Base-by-base conservation (phyloP, 2,888 invertebrate species). In the Phyllotreta cruciferae region DNA sequence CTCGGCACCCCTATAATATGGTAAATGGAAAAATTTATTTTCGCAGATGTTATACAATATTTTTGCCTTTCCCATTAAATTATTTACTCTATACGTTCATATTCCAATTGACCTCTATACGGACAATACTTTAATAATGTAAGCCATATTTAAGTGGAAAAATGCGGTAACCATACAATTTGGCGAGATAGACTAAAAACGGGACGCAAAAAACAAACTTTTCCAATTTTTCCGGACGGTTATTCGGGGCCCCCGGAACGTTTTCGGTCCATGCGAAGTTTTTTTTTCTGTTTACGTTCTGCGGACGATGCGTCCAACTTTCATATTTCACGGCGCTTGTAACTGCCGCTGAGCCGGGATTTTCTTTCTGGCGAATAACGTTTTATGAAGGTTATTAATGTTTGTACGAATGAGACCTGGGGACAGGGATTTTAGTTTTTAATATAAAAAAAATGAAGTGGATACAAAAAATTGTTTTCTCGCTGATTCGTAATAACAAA, bases 381-480 rank as follows among this genome's bases (percentile, higher is more conserved):
- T 14, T 47, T 47, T 10, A 10, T 47, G 47, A 34, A 47, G 24
- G 13, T 47, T 47, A 47, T 47, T 47, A 47, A 47, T 47, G 47
- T 47, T 47, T 47, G n/a, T 24, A 47, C 34, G 47, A 47, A 47
- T 47, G 47, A 14, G 14, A 47, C 47, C 24, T 34, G n/a, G 34
- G 10, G 7, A 24, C 47, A 13, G 34, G 34, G 34, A 24, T 47
- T 34, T 47, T 6, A 14, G 47, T 47, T 47, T 47, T 47, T 47
- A n/a, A 47, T 47, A n/a, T 34, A 47, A 47, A 44, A 11, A 13
- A 24, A 24, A 24, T 24, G 24, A 24, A 24, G 24, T 24, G 24
- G 1, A 24, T 24, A 24, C 24, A 24, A 24, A 24, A 24, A 24
- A 24, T 24, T 24, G 24, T 24, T 24, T 24, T 24, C 24, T 24